phyloP scores from a whole-genome alignment of 1,140 invertebrate species.

The Aphis craccivora region DNA sequence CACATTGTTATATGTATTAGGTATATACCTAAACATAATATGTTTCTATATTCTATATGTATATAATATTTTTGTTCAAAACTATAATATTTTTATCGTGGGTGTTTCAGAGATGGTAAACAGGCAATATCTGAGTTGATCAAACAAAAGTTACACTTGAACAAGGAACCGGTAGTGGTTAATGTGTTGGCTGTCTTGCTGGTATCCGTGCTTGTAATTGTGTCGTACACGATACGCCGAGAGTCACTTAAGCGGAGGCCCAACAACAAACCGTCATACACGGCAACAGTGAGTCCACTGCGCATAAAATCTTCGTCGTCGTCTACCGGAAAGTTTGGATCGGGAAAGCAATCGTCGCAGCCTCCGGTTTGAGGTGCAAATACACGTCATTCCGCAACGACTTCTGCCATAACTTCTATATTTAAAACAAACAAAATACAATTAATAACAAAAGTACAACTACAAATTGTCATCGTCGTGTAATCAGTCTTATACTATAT shows the following conservation, averaged over 20 bases:
- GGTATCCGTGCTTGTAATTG: background rate
- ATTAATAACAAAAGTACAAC: constrained; percentile 35
- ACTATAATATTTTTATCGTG: background rate
- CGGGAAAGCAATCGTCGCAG: constrained; percentile 35
- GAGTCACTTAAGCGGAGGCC: constrained; percentile 33
- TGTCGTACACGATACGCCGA: constrained; percentile 37
- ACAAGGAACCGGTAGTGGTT: constrained; percentile 34
- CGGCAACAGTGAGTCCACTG: constrained; percentile 38
- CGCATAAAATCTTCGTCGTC: constrained; percentile 30
- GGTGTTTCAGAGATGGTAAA: background rate
- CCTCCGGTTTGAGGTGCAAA: constrained; percentile 24
- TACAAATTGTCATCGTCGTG: background rate
- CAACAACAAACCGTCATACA: constrained; percentile 11
- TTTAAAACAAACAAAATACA: constrained; percentile 21
- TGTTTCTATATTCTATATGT: background rate
- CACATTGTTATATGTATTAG: background rate
- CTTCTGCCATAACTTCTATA: background rate
- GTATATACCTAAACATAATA: background rate
- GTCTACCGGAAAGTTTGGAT: constrained; percentile 38
- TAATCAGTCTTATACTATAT: background rate
- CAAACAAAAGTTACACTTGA: constrained; percentile 45
- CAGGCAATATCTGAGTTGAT: background rate
- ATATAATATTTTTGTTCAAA: background rate
- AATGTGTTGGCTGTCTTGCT: constrained; percentile 27
- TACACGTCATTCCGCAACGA: background rate